Evolutionary conservation across 2,113 vertebrate genomes (phyloP), one percentile per base, ranked within the genome.

Genomic region (Glareola pratincola): DNA sequence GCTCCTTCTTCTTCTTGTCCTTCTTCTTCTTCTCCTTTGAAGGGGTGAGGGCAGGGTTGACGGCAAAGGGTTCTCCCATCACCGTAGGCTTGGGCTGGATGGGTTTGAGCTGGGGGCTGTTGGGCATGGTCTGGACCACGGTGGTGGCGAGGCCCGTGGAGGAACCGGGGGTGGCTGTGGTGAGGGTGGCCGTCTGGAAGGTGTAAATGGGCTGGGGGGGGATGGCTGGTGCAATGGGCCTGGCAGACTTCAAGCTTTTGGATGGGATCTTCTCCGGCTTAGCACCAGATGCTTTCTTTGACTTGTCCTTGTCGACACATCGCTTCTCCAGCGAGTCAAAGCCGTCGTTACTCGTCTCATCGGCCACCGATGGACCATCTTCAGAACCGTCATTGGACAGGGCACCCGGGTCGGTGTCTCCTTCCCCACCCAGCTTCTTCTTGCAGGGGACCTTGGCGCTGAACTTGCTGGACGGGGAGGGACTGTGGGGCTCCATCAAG

Each of bases 1-100:
- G 98, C 14, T 98, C 98, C 90, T 99, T 99, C 97, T 99, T 99
- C 98, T 99, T 99, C 98, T 99, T 99, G 91, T 99, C 99, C 91
- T 99, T 99, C 97, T 99, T 99, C 96, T 99, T 99, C 97, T 99
- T 99, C 96, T 99, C 99, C 98, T 99, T 99, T 91, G 99, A 98
- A 94, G 98, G 98, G 48, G 98, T 98, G 88, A 99, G 96, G 51
- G 98, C 97, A 51, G 99, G 99, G 97, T 98, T 99, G 91, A 98
- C 98, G 0, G 98, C 83, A 3, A 99, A 98, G n/a, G 99, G 98
- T 59, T 99, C 99, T 93, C 99, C 99, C 97, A 99, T 98, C 57
- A 99, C 98, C 0, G 99, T 98, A 15, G 99, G 98, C 91, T 99
- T 99, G 73, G 99, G 98, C 90, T 99, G 99, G 84, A 99, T 98